Evolutionary conservation across 2,113 vertebrate genomes (phyloP).

Genomic region (Ophiodon elongatus): DNA sequence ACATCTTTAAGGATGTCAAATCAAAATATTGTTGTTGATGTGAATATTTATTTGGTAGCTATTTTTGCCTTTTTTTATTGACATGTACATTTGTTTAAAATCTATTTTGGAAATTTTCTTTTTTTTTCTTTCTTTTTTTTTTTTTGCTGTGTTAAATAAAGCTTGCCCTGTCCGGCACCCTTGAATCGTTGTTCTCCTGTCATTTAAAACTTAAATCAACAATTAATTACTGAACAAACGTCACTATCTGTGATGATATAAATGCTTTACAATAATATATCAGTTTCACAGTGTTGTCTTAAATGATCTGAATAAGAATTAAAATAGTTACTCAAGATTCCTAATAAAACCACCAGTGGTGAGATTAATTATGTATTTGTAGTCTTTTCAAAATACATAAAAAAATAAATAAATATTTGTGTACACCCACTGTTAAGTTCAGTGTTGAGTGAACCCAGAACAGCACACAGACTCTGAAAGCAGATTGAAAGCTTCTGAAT

Average conservation of each 20-base stretch:
- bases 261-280: neutral
- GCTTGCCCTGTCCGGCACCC: conserved; percentile 79
- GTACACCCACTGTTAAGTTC: neutral
- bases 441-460: neutral
- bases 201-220: neutral
- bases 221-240: neutral
- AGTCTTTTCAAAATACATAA: neutral
- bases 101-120: conserved; percentile 68
- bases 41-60: conserved; percentile 84
- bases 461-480: neutral
- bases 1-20: conserved; percentile 73
- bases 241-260: neutral
- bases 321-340: neutral
- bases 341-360: neutral
- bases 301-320: neutral
- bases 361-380: neutral
- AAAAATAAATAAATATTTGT: neutral
- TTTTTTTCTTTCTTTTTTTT: conserved; percentile 45
- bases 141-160: conserved; percentile 83
- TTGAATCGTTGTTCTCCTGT: conserved; percentile 30
- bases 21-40: conserved; percentile 79
- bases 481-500: neutral
- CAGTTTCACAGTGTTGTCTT: neutral
- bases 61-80: conserved; percentile 60
- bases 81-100: conserved; percentile 76